phyloP scores from a whole-genome alignment of 1,140 invertebrate species.

The Drosophila nannoptera region DNA sequence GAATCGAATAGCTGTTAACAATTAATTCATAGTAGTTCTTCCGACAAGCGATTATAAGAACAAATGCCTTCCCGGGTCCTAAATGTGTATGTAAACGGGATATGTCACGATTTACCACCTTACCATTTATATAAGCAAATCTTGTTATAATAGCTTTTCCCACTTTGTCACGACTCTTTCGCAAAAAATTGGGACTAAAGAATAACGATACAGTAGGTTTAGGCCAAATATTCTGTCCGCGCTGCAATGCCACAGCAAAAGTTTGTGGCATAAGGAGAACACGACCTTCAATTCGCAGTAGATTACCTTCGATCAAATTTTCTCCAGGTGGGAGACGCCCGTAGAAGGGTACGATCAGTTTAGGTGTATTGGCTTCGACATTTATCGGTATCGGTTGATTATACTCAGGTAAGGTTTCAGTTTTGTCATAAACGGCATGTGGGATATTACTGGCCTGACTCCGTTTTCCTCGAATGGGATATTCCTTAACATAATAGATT shows the following conservation, averaged over 20 bases:
- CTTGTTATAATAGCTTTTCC: slow-evolving; percentile 77
- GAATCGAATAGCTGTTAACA: slow-evolving; percentile 73
- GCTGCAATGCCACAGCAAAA: slow-evolving; percentile 84
- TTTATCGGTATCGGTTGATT: slow-evolving; percentile 4
- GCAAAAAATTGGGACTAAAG: slow-evolving; percentile 82
- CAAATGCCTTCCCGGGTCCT: slow-evolving; percentile 75
- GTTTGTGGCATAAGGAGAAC: slow-evolving; percentile 83
- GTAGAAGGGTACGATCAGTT: slow-evolving; percentile 48
- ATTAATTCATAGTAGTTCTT: slow-evolving; percentile 73
- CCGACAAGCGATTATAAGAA: slow-evolving; percentile 68
- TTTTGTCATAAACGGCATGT: neutral
- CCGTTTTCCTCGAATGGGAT: slow-evolving; percentile 44
- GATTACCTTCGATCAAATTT: slow-evolving; percentile 61
- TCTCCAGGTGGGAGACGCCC: slow-evolving; percentile 31
- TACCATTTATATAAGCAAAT: slow-evolving; percentile 79
- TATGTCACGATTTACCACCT: slow-evolving; percentile 77
- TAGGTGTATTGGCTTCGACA: neutral
- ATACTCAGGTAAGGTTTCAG: neutral
- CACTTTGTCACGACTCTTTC: slow-evolving; percentile 43
- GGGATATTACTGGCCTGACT: slow-evolving; percentile 19
- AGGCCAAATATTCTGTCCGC: slow-evolving; percentile 82
- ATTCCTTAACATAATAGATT: slow-evolving; percentile 48
- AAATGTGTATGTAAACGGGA: slow-evolving; percentile 73
- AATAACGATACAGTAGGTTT: slow-evolving; percentile 82
- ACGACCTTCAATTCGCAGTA: slow-evolving; percentile 81